Evolutionary conservation across 2,888 invertebrate species (phyloP).

Genomic region (Trissolcus brochymenae): DNA sequence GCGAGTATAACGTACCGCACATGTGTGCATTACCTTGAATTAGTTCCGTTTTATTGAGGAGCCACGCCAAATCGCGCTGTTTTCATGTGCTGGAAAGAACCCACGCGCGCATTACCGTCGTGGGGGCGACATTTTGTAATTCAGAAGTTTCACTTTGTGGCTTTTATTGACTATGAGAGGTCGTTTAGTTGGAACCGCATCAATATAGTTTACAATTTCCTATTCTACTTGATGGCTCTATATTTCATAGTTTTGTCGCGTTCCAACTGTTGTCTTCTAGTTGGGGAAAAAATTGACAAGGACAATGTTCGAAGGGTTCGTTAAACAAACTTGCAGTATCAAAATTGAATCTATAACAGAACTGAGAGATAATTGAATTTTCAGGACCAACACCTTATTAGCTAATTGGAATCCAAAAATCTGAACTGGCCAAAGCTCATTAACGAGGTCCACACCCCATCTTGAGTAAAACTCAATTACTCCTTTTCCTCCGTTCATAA

Average conservation of each 20-base stretch:
- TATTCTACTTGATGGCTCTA: no score
- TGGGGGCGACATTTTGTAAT: slow-evolving; percentile 16
- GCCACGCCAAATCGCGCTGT: slow-evolving; percentile 31
- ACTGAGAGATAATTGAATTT: neutral
- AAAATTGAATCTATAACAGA: neutral
- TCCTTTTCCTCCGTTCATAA: slow-evolving; percentile 7
- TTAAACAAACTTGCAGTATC: neutral
- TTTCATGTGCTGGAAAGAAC: slow-evolving; percentile 36
- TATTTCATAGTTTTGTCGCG: neutral
- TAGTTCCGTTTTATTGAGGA: slow-evolving; percentile 56
- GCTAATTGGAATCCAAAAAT: slow-evolving; percentile 30
- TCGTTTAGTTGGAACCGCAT: no score
- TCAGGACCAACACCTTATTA: neutral
- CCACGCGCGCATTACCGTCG: slow-evolving; percentile 35
- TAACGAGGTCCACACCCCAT: slow-evolving; percentile 17
- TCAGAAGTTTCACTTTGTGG: neutral
- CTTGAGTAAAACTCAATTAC: slow-evolving; percentile 26
- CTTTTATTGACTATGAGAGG: no score
- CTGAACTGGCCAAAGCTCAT: slow-evolving; percentile 16
- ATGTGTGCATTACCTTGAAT: slow-evolving; percentile 55
- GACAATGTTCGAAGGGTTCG: neutral
- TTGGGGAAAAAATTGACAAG: no score
- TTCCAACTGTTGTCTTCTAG: neutral
- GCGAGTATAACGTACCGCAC: slow-evolving; percentile 51
- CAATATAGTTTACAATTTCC: no score